Base-by-base conservation (phyloP, 2,797 vertebrate genomes). In the Pachyuromys duprasi region DNA sequence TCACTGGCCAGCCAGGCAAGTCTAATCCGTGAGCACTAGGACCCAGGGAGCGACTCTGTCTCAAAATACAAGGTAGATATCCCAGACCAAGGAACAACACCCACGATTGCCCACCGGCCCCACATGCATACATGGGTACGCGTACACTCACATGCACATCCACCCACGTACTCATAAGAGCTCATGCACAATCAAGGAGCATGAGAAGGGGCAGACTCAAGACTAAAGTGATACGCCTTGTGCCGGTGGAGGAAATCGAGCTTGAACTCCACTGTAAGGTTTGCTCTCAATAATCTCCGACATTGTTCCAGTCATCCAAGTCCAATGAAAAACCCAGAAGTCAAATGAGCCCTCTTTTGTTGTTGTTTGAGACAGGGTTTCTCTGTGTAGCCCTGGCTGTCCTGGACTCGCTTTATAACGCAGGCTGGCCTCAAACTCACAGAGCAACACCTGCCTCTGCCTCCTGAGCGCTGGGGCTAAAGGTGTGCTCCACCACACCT, bases 211-310 rank as follows among this genome's bases (percentile, higher is more conserved):
- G 67, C 8, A 90, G 13, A 90, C 24, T 84, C 24, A 65, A 69
- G 84, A 74, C 9, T 63, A 72, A 81, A 20, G 14, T 42, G 24
- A 65, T 63, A 33, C 4, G 84, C 33, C 8, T 88, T 86, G n/a
- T 81, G 39, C 86, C 39, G 28, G 78, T 8, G 12, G 31, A 60
- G 28, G 45, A 75, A 92, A 82, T 5, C 82, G 28, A 86, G 53
- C 69, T 86, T 86, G 45, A 96, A 90, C 80, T 95, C 42, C 78
- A 79, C 36, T 57, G n/a, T 28, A 15, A 83, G n/a, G 12, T 83
- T 93, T 86, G 55, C 49, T 93, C 18, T 45, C 69, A 42, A 86
- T n/a, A 94, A 89, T 76, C 86, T 72, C 63, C 36, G 67, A 28
- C 33, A 8, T 49, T 49, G 45, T 49, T 49, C 45, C 45, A 49